Conservation (phyloP, 53 echinoderm and acorn worm genomes). For the Arbacia lixula region DNA sequence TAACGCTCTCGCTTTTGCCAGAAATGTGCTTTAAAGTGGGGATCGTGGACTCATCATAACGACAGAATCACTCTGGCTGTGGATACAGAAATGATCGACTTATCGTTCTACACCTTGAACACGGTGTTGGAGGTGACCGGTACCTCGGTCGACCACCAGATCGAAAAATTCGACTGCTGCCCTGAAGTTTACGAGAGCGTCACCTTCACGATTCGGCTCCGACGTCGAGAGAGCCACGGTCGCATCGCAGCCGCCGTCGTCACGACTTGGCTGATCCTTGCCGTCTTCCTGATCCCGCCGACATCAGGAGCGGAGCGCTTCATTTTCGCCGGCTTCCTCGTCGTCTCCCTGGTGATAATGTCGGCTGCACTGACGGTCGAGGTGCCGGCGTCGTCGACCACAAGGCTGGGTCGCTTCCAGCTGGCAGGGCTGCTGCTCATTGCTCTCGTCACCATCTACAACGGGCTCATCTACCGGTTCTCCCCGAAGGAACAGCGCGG, state of each 20-base stretch:
- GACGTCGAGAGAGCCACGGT: not conserved
- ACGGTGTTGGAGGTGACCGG: not conserved
- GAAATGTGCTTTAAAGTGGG: not conserved
- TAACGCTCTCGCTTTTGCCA: no score
- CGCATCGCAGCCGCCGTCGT: slow-evolving; percentile 14
- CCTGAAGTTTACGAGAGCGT: slow-evolving; percentile 18
- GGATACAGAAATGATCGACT: not conserved
- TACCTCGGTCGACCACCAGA: not conserved
- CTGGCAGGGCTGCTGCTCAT: slow-evolving; percentile 19
- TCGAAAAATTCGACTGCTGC: not conserved
- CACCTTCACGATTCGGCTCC: not conserved
- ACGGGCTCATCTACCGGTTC: slow-evolving; percentile 20
- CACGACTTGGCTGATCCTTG: slow-evolving; percentile 20
- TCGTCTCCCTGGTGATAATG: slow-evolving; percentile 12
- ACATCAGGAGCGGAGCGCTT: not conserved
- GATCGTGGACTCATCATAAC: slow-evolving; percentile 17
- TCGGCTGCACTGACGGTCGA: not conserved
- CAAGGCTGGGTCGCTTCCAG: slow-evolving; percentile 23
- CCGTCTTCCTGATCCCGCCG: slow-evolving; percentile 35
- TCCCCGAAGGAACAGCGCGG: slow-evolving; percentile 13
- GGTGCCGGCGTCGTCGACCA: slow-evolving; percentile 6
- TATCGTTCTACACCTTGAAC: not conserved
- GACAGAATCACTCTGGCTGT: not conserved
- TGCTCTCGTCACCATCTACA: not conserved
- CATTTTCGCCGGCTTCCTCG: slow-evolving; percentile 17